phyloP scores from a whole-genome alignment of 2,113 vertebrate species.

The Cyanoramphus novaezelandiae region DNA sequence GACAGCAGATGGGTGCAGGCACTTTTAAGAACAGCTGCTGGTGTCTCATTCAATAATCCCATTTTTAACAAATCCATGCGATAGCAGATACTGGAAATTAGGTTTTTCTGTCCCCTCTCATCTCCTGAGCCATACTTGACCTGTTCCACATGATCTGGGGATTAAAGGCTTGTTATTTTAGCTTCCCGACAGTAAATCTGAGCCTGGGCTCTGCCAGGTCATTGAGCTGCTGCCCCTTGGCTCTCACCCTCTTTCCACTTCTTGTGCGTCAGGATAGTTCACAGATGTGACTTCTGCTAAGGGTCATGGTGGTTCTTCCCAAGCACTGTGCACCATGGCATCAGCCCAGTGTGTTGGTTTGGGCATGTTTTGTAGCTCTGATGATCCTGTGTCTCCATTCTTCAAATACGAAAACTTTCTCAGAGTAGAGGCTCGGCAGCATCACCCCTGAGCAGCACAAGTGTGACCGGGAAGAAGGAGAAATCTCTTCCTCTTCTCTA shows the following conservation, averaged over 20 bases:
- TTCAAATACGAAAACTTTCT: neutral
- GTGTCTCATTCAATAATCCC: constrained; percentile 19
- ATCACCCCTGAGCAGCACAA: neutral
- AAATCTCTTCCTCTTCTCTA: neutral
- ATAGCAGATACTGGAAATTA: constrained; percentile 4
- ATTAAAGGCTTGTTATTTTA: constrained; percentile 49
- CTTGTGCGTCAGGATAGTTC: neutral
- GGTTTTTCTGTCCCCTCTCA: constrained; percentile 9
- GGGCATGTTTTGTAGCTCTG: neutral
- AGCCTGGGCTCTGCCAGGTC: neutral
- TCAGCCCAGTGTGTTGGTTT: neutral
- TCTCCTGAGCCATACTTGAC: constrained; percentile 31
- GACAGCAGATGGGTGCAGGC: constrained; percentile 37
- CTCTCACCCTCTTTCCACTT: neutral
- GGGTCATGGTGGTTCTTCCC: neutral
- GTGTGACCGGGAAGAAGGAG: rapidly evolving
- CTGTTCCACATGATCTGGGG: neutral
- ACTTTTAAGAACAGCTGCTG: constrained; percentile 49
- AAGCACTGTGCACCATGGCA: rapidly evolving
- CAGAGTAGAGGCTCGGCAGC: neutral
- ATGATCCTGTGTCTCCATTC: neutral
- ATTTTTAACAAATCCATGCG: neutral
- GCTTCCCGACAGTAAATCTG: neutral
- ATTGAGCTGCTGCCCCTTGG: neutral
- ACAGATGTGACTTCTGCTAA: neutral